Evolutionary conservation across 1,140 invertebrate genomes (phyloP).

Genomic region (Leucophenga varia): DNA sequence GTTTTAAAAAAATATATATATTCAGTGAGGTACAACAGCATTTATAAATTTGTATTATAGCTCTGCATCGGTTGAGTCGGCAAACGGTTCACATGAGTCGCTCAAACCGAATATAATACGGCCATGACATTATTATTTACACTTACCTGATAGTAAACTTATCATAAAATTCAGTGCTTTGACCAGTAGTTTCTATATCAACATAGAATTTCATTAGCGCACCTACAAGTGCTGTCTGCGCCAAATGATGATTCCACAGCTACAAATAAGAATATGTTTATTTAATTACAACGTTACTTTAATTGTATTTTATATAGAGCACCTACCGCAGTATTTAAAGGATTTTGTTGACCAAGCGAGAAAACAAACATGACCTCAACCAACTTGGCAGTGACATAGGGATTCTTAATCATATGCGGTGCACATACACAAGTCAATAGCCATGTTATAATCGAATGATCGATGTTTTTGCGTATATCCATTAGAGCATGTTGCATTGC

Average conservation of each 20-base stretch:
- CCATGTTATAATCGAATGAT: conserved; percentile 84
- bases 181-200: conserved; percentile 96
- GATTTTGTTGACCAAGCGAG: conserved; percentile 71
- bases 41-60: background rate
- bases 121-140: too few relatives aligned
- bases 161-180: conserved; percentile 97
- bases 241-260: conserved; percentile 85
- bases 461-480: conserved; percentile 74
- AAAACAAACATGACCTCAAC: conserved; percentile 94
- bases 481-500: conserved; percentile 85
- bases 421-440: conserved; percentile 86
- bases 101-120: too few relatives aligned
- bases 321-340: conserved; percentile 58
- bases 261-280: too few relatives aligned
- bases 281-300: too few relatives aligned
- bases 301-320: too few relatives aligned
- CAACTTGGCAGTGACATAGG: conserved; percentile 92
- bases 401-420: conserved; percentile 89
- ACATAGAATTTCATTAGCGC: conserved; percentile 98
- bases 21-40: background rate
- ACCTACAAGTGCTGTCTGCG: conserved; percentile 78
- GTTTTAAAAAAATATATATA: conserved; percentile 8
- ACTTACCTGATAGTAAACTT: conserved; percentile 90
- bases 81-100: too few relatives aligned
- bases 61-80: too few relatives aligned